Percentiles rank a stretch among this genome's conserved stretches.
Evolutionary conservation across 2,888 invertebrate species (phyloP).

Genomic region (Homarus gammarus): DNA sequence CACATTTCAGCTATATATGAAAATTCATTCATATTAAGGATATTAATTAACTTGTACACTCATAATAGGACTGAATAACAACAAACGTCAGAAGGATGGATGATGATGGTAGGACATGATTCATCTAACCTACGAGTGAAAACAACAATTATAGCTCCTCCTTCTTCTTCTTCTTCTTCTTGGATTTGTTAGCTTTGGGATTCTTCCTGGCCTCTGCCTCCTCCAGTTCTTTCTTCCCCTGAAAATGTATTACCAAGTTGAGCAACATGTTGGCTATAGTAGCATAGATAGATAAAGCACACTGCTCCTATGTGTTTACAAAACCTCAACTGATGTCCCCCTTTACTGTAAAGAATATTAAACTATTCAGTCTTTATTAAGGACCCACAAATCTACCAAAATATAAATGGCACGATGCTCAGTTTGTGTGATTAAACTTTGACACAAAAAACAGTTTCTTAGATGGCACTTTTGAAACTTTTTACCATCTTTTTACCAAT

Average conservation of each 20-base stretch:
- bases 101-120: background rate
- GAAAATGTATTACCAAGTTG: background rate
- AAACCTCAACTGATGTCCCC: no score
- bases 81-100: background rate
- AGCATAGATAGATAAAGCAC: no score
- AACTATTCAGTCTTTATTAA: no score
- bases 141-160: conserved; percentile 32
- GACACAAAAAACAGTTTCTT: no score
- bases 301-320: no score
- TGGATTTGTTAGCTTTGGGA: conserved; percentile 24
- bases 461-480: no score
- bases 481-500: no score
- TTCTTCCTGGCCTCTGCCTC: conserved; percentile 34
- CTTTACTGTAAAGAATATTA: no score
- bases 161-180: conserved; percentile 53
- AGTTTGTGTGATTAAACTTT: background rate
- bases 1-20: background rate
- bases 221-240: conserved; percentile 52
- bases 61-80: no score
- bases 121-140: background rate
- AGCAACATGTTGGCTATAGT: background rate
- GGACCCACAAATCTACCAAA: no score
- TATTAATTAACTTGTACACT: background rate
- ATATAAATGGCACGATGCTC: no score
- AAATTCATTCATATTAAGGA: background rate